These are phyloP conservation scores for Noctua fimbriata DNA, from an alignment of 2,888 invertebrate genomes.

Conservation along the genomic window DNA sequence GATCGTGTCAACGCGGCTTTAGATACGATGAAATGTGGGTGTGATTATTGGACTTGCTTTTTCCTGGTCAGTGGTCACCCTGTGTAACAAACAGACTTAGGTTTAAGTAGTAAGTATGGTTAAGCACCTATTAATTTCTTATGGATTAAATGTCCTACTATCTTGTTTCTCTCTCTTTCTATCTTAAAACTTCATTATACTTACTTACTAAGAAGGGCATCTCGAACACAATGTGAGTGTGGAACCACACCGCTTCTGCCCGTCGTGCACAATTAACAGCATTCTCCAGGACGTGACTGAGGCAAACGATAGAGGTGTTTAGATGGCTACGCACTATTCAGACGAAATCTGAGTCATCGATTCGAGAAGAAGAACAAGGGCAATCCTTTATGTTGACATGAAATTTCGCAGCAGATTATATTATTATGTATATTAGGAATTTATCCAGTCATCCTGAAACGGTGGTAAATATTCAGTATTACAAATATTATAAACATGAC, in stretches of 20 bases:
- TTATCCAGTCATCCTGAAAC: neutral
- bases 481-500: conserved; percentile 18
- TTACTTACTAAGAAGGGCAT: neutral
- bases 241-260: neutral
- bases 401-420: neutral
- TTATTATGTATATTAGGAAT: neutral
- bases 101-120: neutral
- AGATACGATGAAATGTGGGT: neutral
- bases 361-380: neutral
- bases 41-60: neutral
- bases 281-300: neutral
- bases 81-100: neutral
- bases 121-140: no score
- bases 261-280: neutral
- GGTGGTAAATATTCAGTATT: neutral
- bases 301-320: neutral
- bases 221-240: neutral
- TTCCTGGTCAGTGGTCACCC: no score
- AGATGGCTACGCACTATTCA: neutral
- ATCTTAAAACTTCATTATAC: neutral
- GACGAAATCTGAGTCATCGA: neutral
- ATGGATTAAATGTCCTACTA: neutral
- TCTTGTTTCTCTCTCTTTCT: no score
- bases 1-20: no score
- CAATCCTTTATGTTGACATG: neutral